Conservation (phyloP, 92 coral and sea anemone species). For the Hydrozoanthus gracilis region DNA sequence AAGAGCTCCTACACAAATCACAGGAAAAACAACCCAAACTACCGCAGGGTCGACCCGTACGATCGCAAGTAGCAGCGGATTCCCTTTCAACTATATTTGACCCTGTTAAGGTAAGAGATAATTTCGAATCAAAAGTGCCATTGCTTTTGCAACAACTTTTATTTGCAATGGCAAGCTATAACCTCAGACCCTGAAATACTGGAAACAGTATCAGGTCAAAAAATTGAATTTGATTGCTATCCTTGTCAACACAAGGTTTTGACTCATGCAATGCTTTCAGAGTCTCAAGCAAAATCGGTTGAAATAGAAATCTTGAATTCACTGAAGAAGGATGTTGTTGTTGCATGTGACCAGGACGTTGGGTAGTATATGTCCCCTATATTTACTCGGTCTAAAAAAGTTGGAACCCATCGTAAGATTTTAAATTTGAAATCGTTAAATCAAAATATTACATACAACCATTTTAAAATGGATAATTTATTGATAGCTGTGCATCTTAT, state of each 20-base stretch:
- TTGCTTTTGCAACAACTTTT: neutral
- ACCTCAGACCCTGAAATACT: neutral
- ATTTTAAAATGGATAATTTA: neutral
- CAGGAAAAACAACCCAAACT: neutral
- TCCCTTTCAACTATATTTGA: neutral
- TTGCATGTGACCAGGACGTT: neutral
- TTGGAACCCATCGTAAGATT: neutral
- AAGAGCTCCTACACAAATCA: neutral
- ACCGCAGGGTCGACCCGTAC: neutral
- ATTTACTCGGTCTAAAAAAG: neutral
- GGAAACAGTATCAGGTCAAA: neutral
- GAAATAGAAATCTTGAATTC: neutral
- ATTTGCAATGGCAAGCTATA: neutral
- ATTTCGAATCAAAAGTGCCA: too few species aligned
- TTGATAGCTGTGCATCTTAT: neutral
- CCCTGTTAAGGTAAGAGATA: neutral
- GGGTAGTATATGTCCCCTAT: slow-evolving; percentile 7
- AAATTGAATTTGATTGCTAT: neutral
- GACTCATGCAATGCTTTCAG: slow-evolving; percentile 13
- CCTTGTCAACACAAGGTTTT: slow-evolving; percentile 7
- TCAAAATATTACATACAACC: neutral
- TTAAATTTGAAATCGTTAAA: neutral
- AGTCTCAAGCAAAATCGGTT: neutral
- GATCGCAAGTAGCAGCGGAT: neutral
- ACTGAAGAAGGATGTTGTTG: neutral